Conservation (phyloP, 2,888 invertebrate species). For the Anthophora plumipes region DNA sequence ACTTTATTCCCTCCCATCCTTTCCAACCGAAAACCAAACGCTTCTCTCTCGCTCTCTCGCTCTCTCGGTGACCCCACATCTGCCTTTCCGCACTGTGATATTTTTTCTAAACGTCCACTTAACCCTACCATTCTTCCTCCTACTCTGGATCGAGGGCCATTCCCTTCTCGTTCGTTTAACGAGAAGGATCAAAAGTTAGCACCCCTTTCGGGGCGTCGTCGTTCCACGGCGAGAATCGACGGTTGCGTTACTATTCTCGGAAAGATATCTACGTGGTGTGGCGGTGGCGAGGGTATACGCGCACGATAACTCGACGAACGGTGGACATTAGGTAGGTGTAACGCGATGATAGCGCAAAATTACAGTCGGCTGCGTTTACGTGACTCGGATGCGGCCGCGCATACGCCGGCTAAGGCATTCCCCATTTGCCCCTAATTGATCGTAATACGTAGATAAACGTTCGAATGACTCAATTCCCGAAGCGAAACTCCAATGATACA, state of each 20-base stretch:
- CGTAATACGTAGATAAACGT: conserved; percentile 78
- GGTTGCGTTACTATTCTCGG: background rate
- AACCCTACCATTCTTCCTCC: background rate
- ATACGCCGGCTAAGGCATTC: conserved; percentile 56
- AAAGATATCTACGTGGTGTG: conserved; percentile 11
- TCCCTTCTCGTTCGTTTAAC: background rate
- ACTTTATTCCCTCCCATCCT: conserved; percentile 19
- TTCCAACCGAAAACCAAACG: background rate
- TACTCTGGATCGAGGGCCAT: background rate
- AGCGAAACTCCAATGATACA: conserved; percentile 61
- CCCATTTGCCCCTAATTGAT: conserved; percentile 75
- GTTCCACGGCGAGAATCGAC: conserved; percentile 4
- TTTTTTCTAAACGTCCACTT: background rate
- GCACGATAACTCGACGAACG: conserved; percentile 56
- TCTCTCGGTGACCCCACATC: too few relatives aligned
- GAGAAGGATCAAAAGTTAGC: background rate
- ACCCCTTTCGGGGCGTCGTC: background rate
- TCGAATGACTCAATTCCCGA: conserved; percentile 74
- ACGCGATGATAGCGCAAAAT: conserved; percentile 62
- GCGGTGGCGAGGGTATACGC: background rate
- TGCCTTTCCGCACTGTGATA: background rate
- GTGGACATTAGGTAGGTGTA: conserved; percentile 61
- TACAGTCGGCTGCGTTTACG: conserved; percentile 64
- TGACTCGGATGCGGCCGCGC: conserved; percentile 52
- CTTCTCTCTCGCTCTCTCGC: too few relatives aligned